A percentile compares a stretch with the other conserved stretches of the same genome.
phyloP scores from a whole-genome alignment of 2,797 vertebrate genomes.

The Gobio occitaniae region DNA sequence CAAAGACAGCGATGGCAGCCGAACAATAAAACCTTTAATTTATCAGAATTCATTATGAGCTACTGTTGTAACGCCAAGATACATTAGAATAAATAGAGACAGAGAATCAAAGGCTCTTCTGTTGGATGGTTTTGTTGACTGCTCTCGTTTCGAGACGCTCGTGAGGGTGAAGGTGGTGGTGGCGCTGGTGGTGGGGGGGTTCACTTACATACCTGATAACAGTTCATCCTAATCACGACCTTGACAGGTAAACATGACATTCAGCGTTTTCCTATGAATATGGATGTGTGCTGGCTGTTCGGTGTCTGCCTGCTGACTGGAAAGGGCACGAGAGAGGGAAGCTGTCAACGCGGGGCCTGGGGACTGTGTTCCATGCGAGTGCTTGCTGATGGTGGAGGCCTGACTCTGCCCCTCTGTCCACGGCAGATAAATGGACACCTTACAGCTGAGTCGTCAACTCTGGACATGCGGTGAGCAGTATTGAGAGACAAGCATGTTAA shows the following conservation, averaged over 20 bases:
- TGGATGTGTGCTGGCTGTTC: constrained; percentile 60
- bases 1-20: constrained; percentile 83
- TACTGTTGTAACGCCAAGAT: constrained; percentile 72
- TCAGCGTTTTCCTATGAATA: constrained; percentile 69
- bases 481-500: constrained; percentile 45
- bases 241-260: constrained; percentile 75
- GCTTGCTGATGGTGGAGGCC: constrained; percentile 47
- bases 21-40: constrained; percentile 84
- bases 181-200: constrained; percentile 34
- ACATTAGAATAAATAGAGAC: constrained; percentile 79
- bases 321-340: constrained; percentile 68
- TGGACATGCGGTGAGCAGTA: constrained; percentile 35
- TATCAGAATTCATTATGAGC: constrained; percentile 82
- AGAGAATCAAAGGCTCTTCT: constrained; percentile 73
- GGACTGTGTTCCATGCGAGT: constrained; percentile 35
- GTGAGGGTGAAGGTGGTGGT: constrained; percentile 49
- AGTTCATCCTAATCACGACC: constrained; percentile 74
- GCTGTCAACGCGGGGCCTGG: constrained; percentile 64
- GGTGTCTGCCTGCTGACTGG: constrained; percentile 60
- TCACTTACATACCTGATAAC: constrained; percentile 69
- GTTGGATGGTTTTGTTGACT: constrained; percentile 74
- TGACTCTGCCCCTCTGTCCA: constrained; percentile 60
- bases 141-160: constrained; percentile 60
- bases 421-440: constrained; percentile 70
- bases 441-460: constrained; percentile 71